A percentile compares a stretch with the other conserved stretches of the same genome.
phyloP scores from a whole-genome alignment of 2,113 vertebrate species.

The Tympanuchus pallidicinctus region DNA sequence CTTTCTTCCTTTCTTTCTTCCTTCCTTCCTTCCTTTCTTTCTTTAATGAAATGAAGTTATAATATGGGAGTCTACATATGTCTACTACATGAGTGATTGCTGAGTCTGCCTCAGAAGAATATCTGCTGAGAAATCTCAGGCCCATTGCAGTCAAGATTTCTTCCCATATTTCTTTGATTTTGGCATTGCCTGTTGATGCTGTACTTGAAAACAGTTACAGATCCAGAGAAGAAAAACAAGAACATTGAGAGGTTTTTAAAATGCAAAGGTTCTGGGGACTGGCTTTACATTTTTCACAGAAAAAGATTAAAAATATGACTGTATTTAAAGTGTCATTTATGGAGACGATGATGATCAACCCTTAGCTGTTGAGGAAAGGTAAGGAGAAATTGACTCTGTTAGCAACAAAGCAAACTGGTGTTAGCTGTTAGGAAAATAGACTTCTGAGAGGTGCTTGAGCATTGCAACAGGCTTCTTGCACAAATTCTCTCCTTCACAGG shows the following conservation, averaged over 20 bases:
- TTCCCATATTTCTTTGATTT: not conserved
- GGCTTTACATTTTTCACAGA: not conserved
- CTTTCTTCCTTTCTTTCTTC: too few relatives aligned
- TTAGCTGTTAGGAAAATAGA: not conserved
- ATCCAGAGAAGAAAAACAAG: not conserved
- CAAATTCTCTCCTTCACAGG: rapidly evolving
- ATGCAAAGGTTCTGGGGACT: not conserved
- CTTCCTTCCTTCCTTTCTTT: too few relatives aligned
- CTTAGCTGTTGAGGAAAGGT: not conserved
- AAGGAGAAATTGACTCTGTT: not conserved
- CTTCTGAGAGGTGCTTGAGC: not conserved
- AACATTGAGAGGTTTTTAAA: not conserved
- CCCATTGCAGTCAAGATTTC: not conserved
- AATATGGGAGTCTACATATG: not conserved
- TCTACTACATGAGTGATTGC: not conserved
- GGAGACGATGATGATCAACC: not conserved
- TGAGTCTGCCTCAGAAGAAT: not conserved
- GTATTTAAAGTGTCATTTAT: not conserved
- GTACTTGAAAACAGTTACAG: not conserved
- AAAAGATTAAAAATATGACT: not conserved
- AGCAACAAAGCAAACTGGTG: not conserved
- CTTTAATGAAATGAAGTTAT: not conserved
- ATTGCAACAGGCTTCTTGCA: not conserved
- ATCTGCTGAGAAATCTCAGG: not conserved
- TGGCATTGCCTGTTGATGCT: not conserved